Percentiles rank a stretch among this genome's conserved stretches.
These are phyloP conservation scores for Eudasyphora cyanicolor DNA, from an alignment of 2,888 invertebrate species.

Conservation along the genomic window DNA sequence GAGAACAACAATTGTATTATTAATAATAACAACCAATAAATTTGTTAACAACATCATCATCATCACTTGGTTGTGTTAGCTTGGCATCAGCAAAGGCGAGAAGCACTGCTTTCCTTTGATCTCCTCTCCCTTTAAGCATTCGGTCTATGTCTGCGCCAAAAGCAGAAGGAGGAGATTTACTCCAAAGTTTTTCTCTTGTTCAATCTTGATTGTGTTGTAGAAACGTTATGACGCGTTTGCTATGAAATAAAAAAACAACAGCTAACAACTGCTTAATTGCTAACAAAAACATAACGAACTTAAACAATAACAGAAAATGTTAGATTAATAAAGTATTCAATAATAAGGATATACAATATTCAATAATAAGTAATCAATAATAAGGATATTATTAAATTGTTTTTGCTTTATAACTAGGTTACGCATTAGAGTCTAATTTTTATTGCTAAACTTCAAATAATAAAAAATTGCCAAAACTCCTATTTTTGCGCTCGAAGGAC, in stretches of 20 bases:
- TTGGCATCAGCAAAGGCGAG: neutral
- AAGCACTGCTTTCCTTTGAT: neutral
- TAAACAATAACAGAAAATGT: conserved; percentile 4
- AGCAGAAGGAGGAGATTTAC: neutral
- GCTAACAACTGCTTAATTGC: neutral
- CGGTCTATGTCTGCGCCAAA: neutral
- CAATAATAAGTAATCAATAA: too few relatives aligned
- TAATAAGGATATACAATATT: conserved; percentile 15
- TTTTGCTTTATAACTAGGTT: too few relatives aligned
- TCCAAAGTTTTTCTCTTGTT: neutral
- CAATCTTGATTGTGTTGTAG: conserved; percentile 23
- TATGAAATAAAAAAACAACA: neutral
- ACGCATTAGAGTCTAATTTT: too few relatives aligned
- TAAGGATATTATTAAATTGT: too few relatives aligned
- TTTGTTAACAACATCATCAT: conserved; percentile 34
- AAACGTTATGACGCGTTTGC: conserved; percentile 12
- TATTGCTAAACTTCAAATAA: too few relatives aligned
- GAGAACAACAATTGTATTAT: conserved; percentile 5
- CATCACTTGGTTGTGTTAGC: neutral
- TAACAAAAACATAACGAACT: neutral
- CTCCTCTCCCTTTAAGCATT: neutral
- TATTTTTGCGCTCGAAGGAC: too few relatives aligned
- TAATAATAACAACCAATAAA: conserved; percentile 27
- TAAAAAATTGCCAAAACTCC: too few relatives aligned
- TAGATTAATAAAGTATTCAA: neutral